Conservation (phyloP, 2,888 invertebrate genomes). For the Tenthredo livida region DNA sequence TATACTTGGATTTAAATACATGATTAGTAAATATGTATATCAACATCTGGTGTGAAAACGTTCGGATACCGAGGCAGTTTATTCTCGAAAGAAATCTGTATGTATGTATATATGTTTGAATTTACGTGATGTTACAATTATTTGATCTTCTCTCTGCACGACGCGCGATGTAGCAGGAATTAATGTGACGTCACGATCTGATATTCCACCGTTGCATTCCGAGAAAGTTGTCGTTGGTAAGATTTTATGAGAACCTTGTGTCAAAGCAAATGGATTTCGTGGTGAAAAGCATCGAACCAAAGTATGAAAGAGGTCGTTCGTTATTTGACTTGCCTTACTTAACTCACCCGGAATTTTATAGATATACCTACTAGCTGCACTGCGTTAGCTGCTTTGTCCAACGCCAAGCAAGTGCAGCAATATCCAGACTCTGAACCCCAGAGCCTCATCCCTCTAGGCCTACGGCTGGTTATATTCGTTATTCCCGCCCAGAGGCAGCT, state of each 20-base stretch:
- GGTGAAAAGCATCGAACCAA: conserved; percentile 28
- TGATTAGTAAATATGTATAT: not conserved
- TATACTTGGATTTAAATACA: not conserved
- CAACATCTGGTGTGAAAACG: not conserved
- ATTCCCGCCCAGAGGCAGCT: conserved; percentile 46
- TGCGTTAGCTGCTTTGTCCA: conserved; percentile 14
- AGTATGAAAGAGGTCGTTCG: conserved; percentile 19
- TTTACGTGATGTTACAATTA: not conserved
- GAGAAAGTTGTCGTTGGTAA: conserved; percentile 31
- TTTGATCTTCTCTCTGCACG: conserved; percentile 8
- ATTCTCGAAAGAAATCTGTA: not conserved
- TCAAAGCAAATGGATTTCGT: conserved; percentile 32
- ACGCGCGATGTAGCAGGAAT: not conserved
- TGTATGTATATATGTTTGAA: not conserved
- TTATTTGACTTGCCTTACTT: conserved; percentile 17
- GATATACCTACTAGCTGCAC: not conserved
- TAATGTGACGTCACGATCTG: conserved; percentile 27
- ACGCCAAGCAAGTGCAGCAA: conserved; percentile 36
- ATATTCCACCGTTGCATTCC: not conserved
- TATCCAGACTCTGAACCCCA: not conserved
- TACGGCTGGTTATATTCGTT: conserved; percentile 45
- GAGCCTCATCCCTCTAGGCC: conserved; percentile 35
- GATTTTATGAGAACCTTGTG: conserved; percentile 36
- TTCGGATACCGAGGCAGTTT: not conserved
- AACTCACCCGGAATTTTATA: conserved; percentile 11